Conservation (phyloP, 1,140 invertebrate genomes). For the Polyergus mexicanus region DNA sequence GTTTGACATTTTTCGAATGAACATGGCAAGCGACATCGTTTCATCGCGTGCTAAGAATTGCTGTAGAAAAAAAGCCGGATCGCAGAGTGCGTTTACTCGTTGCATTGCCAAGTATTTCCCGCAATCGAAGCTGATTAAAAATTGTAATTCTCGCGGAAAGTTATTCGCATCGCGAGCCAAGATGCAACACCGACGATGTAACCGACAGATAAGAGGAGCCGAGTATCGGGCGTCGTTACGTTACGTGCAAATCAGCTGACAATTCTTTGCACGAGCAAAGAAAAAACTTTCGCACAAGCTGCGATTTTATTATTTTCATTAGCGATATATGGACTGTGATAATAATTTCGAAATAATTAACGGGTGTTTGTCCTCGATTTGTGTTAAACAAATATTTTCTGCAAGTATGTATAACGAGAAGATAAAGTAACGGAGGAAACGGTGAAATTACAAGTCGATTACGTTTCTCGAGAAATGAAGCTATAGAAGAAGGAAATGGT, state of each 20-base stretch:
- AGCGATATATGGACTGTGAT: not conserved
- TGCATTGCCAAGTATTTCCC: not conserved
- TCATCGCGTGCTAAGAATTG: slow-evolving; percentile 14
- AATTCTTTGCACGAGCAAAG: slow-evolving; percentile 7
- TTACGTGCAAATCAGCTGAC: slow-evolving; percentile 24
- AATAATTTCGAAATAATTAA: slow-evolving; percentile 3
- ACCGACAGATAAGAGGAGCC: slow-evolving; percentile 17
- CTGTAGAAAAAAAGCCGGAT: not conserved
- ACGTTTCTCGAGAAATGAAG: not conserved
- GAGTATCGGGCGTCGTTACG: not conserved
- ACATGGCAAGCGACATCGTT: slow-evolving; percentile 35
- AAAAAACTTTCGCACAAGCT: not conserved
- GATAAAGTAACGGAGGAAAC: not conserved
- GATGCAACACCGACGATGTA: slow-evolving; percentile 35
- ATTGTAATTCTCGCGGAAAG: slow-evolving; percentile 39
- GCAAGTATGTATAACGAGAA: not conserved
- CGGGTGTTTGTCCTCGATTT: not conserved
- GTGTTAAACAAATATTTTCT: not conserved
- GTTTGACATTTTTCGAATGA: slow-evolving; percentile 44
- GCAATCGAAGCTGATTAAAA: slow-evolving; percentile 45
- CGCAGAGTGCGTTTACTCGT: not conserved
- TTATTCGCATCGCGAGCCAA: slow-evolving; percentile 1
- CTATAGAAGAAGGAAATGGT: slow-evolving; percentile 21
- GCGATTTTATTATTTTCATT: slow-evolving; percentile 20
- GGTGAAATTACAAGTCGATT: not conserved